Percentiles rank a stretch among this genome's conserved stretches.
These are phyloP conservation scores for Stratiomys singularior DNA, from an alignment of 2,888 invertebrate species.

Conservation along the genomic window DNA sequence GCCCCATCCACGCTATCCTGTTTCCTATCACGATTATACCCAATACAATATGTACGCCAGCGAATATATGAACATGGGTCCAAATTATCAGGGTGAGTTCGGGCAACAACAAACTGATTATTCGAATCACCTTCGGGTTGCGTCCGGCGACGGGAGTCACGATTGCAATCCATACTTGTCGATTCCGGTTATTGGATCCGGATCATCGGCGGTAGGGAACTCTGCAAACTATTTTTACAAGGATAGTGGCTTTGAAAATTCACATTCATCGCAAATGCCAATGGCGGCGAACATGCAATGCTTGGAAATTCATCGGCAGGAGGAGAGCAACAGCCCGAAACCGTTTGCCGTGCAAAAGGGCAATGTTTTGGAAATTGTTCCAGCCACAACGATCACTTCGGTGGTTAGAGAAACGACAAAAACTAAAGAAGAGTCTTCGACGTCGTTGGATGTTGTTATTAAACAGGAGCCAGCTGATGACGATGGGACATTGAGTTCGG, in stretches of 20 bases:
- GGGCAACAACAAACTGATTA: neutral
- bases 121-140: neutral
- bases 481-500: neutral
- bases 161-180: conserved; percentile 36
- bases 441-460: neutral
- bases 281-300: neutral
- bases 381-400: conserved; percentile 51
- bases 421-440: conserved; percentile 43
- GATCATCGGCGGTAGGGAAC: neutral
- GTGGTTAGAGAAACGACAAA: neutral
- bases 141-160: neutral
- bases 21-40: conserved; percentile 18
- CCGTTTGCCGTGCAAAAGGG: conserved; percentile 63
- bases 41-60: conserved; percentile 54
- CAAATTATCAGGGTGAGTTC: neutral
- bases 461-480: conserved; percentile 19
- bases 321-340: neutral
- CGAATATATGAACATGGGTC: conserved; percentile 55
- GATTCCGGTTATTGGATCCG: conserved; percentile 43
- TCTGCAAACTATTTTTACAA: conserved; percentile 18
- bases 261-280: neutral
- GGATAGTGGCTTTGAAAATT: neutral
- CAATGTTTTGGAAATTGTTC: conserved; percentile 64
- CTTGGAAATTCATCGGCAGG: conserved; percentile 19
- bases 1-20: neutral